These are phyloP conservation scores for Chlorodrepanis virens DNA, from an alignment of 2,113 vertebrate genomes.

Conservation along the genomic window DNA sequence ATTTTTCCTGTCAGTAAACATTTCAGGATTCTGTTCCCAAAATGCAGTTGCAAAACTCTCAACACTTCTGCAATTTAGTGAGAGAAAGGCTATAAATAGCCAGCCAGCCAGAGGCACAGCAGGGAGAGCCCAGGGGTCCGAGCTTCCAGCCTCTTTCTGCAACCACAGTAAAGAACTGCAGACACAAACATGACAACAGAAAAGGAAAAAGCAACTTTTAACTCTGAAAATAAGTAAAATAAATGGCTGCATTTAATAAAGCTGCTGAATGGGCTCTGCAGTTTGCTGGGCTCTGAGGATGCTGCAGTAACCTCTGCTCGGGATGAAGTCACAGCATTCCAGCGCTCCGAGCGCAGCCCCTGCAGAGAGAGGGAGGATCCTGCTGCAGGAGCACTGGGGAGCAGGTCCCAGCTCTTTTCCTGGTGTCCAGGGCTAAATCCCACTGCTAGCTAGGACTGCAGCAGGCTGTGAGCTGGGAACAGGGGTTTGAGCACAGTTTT, in stretches of 20 bases:
- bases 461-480: background rate
- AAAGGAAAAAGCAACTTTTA: background rate
- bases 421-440: background rate
- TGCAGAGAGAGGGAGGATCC: background rate
- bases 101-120: background rate
- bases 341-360: background rate
- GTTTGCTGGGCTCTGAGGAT: background rate
- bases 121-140: background rate
- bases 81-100: constrained; percentile 42
- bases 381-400: background rate
- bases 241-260: background rate
- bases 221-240: background rate
- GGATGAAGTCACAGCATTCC: background rate
- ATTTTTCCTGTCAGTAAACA: background rate
- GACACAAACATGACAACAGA: constrained; percentile 3
- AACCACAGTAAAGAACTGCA: background rate
- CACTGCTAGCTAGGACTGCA: background rate
- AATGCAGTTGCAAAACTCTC: constrained; percentile 17
- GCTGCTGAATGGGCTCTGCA: background rate
- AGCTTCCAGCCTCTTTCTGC: background rate
- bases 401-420: background rate
- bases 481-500: background rate
- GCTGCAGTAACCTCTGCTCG: background rate
- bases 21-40: background rate
- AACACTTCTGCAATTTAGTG: constrained; percentile 7